A percentile compares a stretch with the other conserved stretches of the same genome.
phyloP scores from a whole-genome alignment of 2,888 invertebrate species.

The Nesidiocoris tenuis region DNA sequence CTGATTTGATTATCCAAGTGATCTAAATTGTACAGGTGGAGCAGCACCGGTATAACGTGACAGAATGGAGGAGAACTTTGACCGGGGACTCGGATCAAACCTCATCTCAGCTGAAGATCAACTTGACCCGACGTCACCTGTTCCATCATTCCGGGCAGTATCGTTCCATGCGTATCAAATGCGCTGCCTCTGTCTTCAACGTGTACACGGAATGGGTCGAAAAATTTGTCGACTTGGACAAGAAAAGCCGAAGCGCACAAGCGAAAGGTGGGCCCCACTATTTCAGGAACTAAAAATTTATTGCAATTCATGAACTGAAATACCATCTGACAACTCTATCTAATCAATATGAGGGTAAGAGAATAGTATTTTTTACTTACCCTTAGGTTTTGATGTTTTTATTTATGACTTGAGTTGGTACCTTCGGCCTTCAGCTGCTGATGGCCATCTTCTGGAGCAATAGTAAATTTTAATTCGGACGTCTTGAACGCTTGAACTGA shows the following conservation, averaged over 20 bases:
- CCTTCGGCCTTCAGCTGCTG: too few species aligned
- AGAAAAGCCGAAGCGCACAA: background rate
- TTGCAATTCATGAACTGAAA: too few species aligned
- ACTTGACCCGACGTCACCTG: slow-evolving; percentile 24
- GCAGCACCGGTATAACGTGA: slow-evolving; percentile 42
- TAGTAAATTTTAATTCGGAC: too few species aligned
- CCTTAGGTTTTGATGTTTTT: too few species aligned
- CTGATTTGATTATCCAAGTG: background rate
- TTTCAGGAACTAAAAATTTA: too few species aligned
- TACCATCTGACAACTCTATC: too few species aligned
- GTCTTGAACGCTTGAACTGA: too few species aligned
- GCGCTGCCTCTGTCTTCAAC: slow-evolving; percentile 57
- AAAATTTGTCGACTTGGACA: slow-evolving; percentile 63
- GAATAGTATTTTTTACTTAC: too few species aligned
- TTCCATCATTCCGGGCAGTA: background rate
- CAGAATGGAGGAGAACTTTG: slow-evolving; percentile 34
- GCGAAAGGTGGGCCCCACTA: too few species aligned
- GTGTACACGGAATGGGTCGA: slow-evolving; percentile 68
- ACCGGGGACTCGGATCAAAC: slow-evolving; percentile 40
- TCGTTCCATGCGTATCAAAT: slow-evolving; percentile 58
- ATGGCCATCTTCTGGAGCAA: too few species aligned
- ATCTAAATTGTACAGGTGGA: background rate
- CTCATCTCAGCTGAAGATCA: slow-evolving; percentile 35
- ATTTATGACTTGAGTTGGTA: too few species aligned
- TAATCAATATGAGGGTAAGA: too few species aligned